Evolutionary conservation across 2,888 invertebrate genomes (phyloP).

Genomic region (Meganola albula): DNA sequence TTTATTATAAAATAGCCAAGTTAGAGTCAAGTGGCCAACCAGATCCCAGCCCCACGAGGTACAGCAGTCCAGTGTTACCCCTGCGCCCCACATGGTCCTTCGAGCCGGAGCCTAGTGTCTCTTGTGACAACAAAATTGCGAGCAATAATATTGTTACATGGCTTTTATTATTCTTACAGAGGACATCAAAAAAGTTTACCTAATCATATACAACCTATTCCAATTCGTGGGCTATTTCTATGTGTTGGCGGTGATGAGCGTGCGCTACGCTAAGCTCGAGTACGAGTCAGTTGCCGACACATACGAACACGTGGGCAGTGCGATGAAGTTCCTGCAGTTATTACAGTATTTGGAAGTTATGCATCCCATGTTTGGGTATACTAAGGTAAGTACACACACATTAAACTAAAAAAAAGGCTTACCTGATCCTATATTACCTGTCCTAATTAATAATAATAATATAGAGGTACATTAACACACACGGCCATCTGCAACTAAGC

Average conservation of each 20-base stretch:
- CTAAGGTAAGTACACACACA: conserved; percentile 80
- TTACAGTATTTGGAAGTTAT: conserved; percentile 91
- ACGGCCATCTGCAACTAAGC: no score
- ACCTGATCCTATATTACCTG: no score
- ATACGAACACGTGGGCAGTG: conserved; percentile 85
- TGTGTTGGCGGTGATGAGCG: conserved; percentile 82
- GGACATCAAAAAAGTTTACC: conserved; percentile 88
- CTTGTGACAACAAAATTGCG: no score
- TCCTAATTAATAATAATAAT: no score
- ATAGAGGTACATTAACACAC: no score
- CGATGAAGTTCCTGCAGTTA: conserved; percentile 88
- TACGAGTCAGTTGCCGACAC: conserved; percentile 82
- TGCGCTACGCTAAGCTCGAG: conserved; percentile 87
- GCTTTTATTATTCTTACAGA: conserved; percentile 71
- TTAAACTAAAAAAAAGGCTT: no score
- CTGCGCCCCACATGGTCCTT: no score
- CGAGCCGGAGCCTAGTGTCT: not conserved
- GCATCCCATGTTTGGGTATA: conserved; percentile 93
- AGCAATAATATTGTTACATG: no score
- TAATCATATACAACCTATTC: conserved; percentile 91
- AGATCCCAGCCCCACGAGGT: no score
- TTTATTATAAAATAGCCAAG: no score
- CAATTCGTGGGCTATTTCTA: conserved; percentile 93
- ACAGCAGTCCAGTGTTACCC: no score
- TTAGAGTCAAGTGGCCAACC: no score